These are phyloP conservation scores for Acleris holmiana DNA, from an alignment of 2,888 invertebrate genomes.

Conservation along the genomic window DNA sequence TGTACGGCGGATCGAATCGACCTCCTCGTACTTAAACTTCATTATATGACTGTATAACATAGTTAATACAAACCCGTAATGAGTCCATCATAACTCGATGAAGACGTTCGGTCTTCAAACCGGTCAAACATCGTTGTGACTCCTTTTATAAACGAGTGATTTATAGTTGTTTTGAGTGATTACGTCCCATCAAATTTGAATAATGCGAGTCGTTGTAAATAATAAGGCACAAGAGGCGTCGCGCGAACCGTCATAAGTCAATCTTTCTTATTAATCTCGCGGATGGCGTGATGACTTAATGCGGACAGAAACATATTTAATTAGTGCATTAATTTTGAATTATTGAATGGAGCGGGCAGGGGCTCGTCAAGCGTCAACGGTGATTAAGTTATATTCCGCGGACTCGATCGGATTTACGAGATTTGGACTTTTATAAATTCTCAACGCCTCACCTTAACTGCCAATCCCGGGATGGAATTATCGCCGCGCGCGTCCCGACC, in stretches of 20 bases:
- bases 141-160: constrained; percentile 73
- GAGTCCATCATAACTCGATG: constrained; percentile 68
- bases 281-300: constrained; percentile 77
- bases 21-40: constrained; percentile 56
- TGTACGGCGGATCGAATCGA: constrained; percentile 43
- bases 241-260: constrained; percentile 77
- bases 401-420: constrained; percentile 69
- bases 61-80: constrained; percentile 65
- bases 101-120: constrained; percentile 64
- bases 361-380: constrained; percentile 81
- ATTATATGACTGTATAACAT: constrained; percentile 64
- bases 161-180: constrained; percentile 82
- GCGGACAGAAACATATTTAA: constrained; percentile 77
- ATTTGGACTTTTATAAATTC: constrained; percentile 80
- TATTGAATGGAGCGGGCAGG: constrained; percentile 76
- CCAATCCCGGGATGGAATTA: constrained; percentile 73
- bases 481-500: constrained; percentile 69
- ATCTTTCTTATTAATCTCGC: constrained; percentile 75
- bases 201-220: constrained; percentile 79
- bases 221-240: constrained; percentile 62
- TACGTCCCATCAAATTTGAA: constrained; percentile 83
- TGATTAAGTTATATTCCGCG: constrained; percentile 79
- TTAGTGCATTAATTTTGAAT: constrained; percentile 81
- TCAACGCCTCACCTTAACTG: constrained; percentile 76
- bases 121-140: constrained; percentile 60